These are phyloP conservation scores for Penaeus vannamei DNA, from an alignment of 1,140 invertebrate species.

Conservation along the genomic window DNA sequence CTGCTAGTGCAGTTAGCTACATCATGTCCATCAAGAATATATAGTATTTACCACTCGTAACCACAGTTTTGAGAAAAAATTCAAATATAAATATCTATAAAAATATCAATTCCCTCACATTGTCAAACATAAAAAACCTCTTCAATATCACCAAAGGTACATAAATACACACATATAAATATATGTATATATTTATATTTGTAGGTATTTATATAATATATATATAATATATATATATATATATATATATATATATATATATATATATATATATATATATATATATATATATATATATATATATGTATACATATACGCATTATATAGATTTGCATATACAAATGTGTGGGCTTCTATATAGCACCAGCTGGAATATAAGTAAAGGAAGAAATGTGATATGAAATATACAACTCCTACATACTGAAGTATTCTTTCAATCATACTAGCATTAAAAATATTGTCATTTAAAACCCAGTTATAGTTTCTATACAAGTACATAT, in stretches of 20 bases:
- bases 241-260: slow-evolving; percentile 34
- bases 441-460: too few relatives aligned
- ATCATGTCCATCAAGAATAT: too few relatives aligned
- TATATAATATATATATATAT: slow-evolving; percentile 7
- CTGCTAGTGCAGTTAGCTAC: too few relatives aligned
- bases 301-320: slow-evolving; percentile 23
- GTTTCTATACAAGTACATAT: too few relatives aligned
- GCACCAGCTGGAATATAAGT: not conserved
- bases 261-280: slow-evolving; percentile 34
- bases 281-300: slow-evolving; percentile 32
- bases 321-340: slow-evolving; percentile 1
- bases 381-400: not conserved
- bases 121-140: too few relatives aligned
- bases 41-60: too few relatives aligned
- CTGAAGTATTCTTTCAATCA: too few relatives aligned
- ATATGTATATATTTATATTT: slow-evolving; percentile 26
- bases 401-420: not conserved
- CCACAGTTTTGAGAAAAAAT: too few relatives aligned
- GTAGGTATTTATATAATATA: not conserved
- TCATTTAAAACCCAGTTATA: too few relatives aligned
- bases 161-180: slow-evolving; percentile 10
- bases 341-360: not conserved
- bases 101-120: not conserved
- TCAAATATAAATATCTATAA: slow-evolving; percentile 14
- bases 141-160: too few relatives aligned